Evolutionary conservation across 2,888 invertebrate genomes (phyloP), one percentile per base, ranked within the genome.

Genomic region (Aporophyla nigra): DNA sequence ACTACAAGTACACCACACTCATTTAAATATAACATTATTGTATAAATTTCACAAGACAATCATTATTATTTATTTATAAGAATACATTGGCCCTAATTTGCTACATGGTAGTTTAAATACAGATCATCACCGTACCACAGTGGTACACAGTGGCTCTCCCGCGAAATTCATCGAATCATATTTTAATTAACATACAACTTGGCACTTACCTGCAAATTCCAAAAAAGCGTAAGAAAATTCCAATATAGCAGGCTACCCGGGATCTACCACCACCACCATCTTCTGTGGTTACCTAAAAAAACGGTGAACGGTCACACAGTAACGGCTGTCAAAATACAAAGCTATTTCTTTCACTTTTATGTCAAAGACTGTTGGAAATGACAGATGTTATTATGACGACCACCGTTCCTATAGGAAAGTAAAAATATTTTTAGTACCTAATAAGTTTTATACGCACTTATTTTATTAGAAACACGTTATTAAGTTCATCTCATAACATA

Each of bases 81-180:
- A 68, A 46, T 46, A 59, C 24, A 67, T 40, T 58, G 58, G 16
- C 33, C 40, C 24, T 80, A 74, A 49, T 24, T 51, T 62, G 10
- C 43, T 79, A 73, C 27, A 62, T 74, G 81, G 56, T 56, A 62
- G 24, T 24, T 54, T 65, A 24, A 62, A 49, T 54, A 78, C 49
- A 54, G 16, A 5, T 33, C 33, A 61, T 21, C 21, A 21, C n/a
- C 24, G 53, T 21, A n/a, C n/a, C n/a, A n/a, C n/a, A n/a, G n/a
- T n/a, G n/a, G n/a, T n/a, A n/a, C n/a, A n/a, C n/a, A n/a, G n/a
- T n/a, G 40, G 40, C 5, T 5, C 1, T 9, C 12, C 43, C 43
- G 12, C 43, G 12, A 46, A 46, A 10, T 12, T 46, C 1, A 33
- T 33, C 1, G 33, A 33, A 33, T 33, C 33, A 33, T 2, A 33